Percentiles rank a stretch among this genome's conserved stretches.
Conservation (phyloP, 1,140 invertebrate genomes). For the Drosophila tropicalis region DNA sequence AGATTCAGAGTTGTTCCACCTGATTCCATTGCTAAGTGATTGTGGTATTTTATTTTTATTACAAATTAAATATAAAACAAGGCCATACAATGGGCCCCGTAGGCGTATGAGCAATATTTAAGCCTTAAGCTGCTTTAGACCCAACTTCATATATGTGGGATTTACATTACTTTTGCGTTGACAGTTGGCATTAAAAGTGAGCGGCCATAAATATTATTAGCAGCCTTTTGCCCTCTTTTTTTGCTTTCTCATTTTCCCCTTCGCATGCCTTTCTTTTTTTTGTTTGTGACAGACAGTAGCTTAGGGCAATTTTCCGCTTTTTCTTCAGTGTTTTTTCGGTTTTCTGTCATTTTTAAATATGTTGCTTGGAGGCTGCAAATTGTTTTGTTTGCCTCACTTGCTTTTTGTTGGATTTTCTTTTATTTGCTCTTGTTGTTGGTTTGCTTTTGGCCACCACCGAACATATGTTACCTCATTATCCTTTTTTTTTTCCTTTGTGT, state of each 20-base stretch:
- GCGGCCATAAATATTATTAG: constrained; percentile 77
- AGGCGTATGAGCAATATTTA: constrained; percentile 46
- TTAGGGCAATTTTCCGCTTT: constrained; percentile 40
- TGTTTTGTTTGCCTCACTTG: constrained; percentile 40
- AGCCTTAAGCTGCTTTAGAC: constrained; percentile 50
- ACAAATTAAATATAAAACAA: constrained; percentile 67
- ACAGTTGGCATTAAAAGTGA: constrained; percentile 78
- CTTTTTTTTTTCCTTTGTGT: constrained; percentile 40
- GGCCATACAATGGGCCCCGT: constrained; percentile 9
- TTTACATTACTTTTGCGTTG: constrained; percentile 60
- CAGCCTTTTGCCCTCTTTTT: constrained; percentile 27
- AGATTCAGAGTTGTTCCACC: constrained; percentile 1
- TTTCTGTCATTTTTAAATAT: constrained; percentile 65
- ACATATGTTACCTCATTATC: constrained; percentile 71
- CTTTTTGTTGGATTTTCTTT: constrained; percentile 37
- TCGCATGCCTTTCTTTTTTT: not conserved
- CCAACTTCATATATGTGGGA: constrained; percentile 39
- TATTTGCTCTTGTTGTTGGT: constrained; percentile 22
- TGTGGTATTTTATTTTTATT: constrained; percentile 73
- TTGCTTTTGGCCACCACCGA: constrained; percentile 17
- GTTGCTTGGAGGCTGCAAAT: constrained; percentile 52
- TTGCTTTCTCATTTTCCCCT: constrained; percentile 23
- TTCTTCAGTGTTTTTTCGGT: constrained; percentile 11
- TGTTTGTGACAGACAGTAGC: constrained; percentile 49
- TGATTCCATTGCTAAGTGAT: constrained; percentile 28